Percentiles rank a stretch among this genome's conserved stretches.
These are phyloP conservation scores for Antheraea yamamai DNA, from an alignment of 2,888 invertebrate species.

Conservation along the genomic window DNA sequence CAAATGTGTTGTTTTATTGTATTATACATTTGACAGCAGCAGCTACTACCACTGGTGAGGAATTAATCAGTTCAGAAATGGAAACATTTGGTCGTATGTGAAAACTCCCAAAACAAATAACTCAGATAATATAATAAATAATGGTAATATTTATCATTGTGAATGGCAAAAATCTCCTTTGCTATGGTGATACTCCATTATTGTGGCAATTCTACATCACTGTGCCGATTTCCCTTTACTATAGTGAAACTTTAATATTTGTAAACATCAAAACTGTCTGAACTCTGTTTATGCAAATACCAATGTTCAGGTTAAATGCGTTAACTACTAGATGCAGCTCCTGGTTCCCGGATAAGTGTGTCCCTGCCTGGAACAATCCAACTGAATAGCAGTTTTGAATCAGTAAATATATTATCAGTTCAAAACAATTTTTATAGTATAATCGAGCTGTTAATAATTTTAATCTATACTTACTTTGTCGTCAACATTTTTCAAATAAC, in stretches of 20 bases:
- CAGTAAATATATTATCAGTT: not conserved
- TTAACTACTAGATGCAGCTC: not conserved
- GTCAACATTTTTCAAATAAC: not conserved
- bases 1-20: too few species aligned
- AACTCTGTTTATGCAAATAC: conserved; percentile 1
- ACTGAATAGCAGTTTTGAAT: not conserved
- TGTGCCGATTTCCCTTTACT: not conserved
- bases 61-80: not conserved
- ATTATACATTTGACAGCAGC: not conserved
- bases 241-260: not conserved
- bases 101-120: not conserved
- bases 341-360: not conserved
- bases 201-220: not conserved
- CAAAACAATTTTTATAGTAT: not conserved
- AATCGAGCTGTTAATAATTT: not conserved
- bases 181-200: too few species aligned
- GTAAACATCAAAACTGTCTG: not conserved
- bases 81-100: too few species aligned
- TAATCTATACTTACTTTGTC: not conserved
- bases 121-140: too few species aligned
- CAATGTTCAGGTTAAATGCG: not conserved
- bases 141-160: too few species aligned
- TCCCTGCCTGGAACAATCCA: not conserved
- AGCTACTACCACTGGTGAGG: not conserved
- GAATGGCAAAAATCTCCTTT: too few species aligned